Evolutionary conservation across 1,140 invertebrate species (phyloP).

Genomic region (Sipha flava): DNA sequence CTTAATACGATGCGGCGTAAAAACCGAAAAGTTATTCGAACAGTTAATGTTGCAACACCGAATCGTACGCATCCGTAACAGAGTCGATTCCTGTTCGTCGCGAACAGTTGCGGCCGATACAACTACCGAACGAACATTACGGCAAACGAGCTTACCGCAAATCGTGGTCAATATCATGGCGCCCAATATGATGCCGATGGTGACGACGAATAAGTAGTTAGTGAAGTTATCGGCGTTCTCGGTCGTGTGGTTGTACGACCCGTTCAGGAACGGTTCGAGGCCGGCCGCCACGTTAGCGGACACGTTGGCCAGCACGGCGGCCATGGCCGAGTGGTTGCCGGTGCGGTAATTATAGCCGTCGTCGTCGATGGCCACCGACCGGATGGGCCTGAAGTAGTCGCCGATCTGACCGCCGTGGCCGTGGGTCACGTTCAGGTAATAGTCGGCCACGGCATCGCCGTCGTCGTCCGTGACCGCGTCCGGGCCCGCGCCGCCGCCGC

Average conservation of each 20-base stretch:
- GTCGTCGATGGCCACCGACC: background rate
- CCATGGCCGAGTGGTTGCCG: background rate
- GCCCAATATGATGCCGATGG: background rate
- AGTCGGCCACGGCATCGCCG: background rate
- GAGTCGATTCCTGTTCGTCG: too few relatives aligned
- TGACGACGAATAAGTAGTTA: background rate
- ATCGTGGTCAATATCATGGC: constrained; percentile 18
- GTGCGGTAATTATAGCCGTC: background rate
- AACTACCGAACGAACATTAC: too few relatives aligned
- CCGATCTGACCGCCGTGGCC: background rate
- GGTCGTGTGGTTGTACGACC: background rate
- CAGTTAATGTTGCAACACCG: too few relatives aligned
- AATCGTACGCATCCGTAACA: too few relatives aligned
- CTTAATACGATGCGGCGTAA: too few relatives aligned
- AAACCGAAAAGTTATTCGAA: too few relatives aligned
- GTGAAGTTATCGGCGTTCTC: background rate
- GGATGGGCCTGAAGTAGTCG: constrained; percentile 5
- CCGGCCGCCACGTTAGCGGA: background rate
- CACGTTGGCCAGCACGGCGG: background rate
- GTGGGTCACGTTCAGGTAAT: background rate
- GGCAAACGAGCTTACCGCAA: background rate
- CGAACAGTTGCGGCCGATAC: too few relatives aligned
- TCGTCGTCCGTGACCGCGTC: background rate
- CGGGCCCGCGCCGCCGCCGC: background rate
- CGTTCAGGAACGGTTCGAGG: background rate